Base-by-base conservation (phyloP, 2,888 invertebrate genomes). In the Lamellibrachia satsuma region DNA sequence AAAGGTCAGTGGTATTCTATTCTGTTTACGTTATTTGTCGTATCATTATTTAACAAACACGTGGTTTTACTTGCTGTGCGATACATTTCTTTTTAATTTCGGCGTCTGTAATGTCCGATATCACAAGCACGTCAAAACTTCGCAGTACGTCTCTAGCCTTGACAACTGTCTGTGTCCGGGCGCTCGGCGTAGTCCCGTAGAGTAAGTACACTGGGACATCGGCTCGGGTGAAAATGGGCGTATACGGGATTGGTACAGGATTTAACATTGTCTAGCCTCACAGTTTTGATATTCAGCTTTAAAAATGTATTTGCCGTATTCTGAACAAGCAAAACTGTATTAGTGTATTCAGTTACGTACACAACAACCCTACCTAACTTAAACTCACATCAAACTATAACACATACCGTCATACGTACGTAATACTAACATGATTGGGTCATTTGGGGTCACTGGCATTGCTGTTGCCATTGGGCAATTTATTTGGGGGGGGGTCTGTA, bases 1-100 rank as follows among this genome's bases (percentile, higher is more conserved):
- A 75, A 75, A 75, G 75, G 75, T 75, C 75, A 75, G 75, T 75
- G 75, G 75, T 22, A 75, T 75, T 11, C 75, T 75, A 75, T 75
- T 75, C 6, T 75, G n/a, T 75, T 57, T 75, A 75, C 75, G n/a
- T 75, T 15, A 15, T 75, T 4, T 75, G 22, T 75, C 6, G 75
- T 22, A n/a, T 22, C 75, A 75, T 75, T 15, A 22, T 75, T 75
- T n/a, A 15, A 75, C 22, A 75, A 11, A 75, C 75, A 75, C n/a
- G 2, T 3, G 15, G 15, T 15, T 22, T 60, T 60, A 60, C 9
- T 11, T 60, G 60, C 60, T 60, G 60, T 15, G 22, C 3, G 75
- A 75, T 75, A 75, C 75, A 75, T 75, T 11, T 75, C 1, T 11
- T 75, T 6, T 0, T 6, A 75, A n/a, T 75, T 75, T 75, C 75